Conservation (phyloP, 1,140 invertebrate species). For the Gonatopus flavifemur region DNA sequence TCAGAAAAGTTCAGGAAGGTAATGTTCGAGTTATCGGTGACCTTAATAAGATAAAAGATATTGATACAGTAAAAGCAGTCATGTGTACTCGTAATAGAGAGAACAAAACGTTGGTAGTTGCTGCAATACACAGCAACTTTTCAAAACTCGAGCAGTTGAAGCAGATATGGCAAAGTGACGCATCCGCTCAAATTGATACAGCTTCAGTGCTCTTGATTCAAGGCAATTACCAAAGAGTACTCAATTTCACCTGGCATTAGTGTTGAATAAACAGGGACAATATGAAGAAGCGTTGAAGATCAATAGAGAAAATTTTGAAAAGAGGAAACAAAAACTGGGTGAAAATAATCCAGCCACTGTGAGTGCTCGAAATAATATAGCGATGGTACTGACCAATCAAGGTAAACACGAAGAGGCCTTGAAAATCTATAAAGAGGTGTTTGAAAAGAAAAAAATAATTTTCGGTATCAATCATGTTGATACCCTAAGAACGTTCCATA, state of each 20-base stretch:
- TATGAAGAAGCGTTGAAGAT: not conserved
- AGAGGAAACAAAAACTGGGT: not conserved
- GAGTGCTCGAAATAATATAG: not conserved
- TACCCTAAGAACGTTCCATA: not conserved
- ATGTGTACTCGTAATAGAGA: conserved; percentile 1
- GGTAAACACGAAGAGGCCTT: not conserved
- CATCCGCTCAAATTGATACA: not conserved
- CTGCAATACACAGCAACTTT: conserved; percentile 8
- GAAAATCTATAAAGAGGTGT: not conserved
- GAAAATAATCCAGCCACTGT: not conserved
- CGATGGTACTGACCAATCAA: not conserved
- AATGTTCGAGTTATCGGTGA: conserved; percentile 1
- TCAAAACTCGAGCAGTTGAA: conserved; percentile 1
- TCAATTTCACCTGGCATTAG: too few species aligned
- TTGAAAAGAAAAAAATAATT: not conserved
- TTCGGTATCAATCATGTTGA: not conserved
- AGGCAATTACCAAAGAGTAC: too few species aligned
- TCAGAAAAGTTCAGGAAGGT: conserved; percentile 4
- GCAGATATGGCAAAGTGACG: not conserved
- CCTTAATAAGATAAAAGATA: conserved; percentile 1
- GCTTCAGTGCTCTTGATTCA: not conserved
- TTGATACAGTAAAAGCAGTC: conserved; percentile 1
- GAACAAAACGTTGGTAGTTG: not conserved
- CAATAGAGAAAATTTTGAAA: conserved; percentile 13
- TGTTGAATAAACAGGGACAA: not conserved